Percentiles rank a stretch among this genome's conserved stretches.
These are phyloP conservation scores for Cyprinodon brontotheroides DNA, from an alignment of 2,113 vertebrate genomes.

Conservation along the genomic window DNA sequence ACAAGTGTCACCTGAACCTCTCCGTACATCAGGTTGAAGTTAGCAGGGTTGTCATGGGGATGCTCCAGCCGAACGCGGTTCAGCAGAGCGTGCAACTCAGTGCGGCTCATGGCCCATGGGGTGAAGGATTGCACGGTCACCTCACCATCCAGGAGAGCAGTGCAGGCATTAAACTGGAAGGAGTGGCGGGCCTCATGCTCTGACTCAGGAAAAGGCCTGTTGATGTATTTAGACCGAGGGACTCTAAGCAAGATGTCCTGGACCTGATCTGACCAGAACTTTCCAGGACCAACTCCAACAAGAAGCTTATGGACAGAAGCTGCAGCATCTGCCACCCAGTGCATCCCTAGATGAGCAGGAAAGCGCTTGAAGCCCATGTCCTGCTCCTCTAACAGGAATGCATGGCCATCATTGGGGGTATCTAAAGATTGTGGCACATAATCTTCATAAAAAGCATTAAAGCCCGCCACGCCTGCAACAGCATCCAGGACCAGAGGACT, in stretches of 20 bases:
- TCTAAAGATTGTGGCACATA: slow-evolving; percentile 79
- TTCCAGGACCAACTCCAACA: slow-evolving; percentile 64
- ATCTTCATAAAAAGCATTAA: slow-evolving; percentile 85
- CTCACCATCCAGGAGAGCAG: slow-evolving; percentile 84
- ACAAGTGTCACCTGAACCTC: slow-evolving; percentile 81
- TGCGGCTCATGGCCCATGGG: slow-evolving; percentile 67
- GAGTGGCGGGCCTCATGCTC: slow-evolving; percentile 90
- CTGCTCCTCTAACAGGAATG: slow-evolving; percentile 86
- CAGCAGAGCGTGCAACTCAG: slow-evolving; percentile 81
- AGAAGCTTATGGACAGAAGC: slow-evolving; percentile 80
- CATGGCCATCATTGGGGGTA: slow-evolving; percentile 52
- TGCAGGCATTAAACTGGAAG: slow-evolving; percentile 89
- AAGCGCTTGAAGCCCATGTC: slow-evolving; percentile 90
- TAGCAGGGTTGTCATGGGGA: slow-evolving; percentile 84
- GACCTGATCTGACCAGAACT: slow-evolving; percentile 73
- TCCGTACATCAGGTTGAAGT: slow-evolving; percentile 87
- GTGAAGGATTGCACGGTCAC: slow-evolving; percentile 82
- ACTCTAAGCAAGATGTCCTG: slow-evolving; percentile 83
- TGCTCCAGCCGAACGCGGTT: slow-evolving; percentile 84
- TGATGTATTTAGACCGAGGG: slow-evolving; percentile 88
- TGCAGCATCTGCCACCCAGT: slow-evolving; percentile 89
- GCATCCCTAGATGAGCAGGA: slow-evolving; percentile 90
- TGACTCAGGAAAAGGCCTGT: slow-evolving; percentile 87
- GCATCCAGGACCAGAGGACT: slow-evolving; percentile 82
- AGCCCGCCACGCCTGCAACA: slow-evolving; percentile 84